Percentiles rank a stretch among this genome's conserved stretches.
Evolutionary conservation across 2,888 invertebrate genomes (phyloP).

Genomic region (Eueremaeus valkanovi): DNA sequence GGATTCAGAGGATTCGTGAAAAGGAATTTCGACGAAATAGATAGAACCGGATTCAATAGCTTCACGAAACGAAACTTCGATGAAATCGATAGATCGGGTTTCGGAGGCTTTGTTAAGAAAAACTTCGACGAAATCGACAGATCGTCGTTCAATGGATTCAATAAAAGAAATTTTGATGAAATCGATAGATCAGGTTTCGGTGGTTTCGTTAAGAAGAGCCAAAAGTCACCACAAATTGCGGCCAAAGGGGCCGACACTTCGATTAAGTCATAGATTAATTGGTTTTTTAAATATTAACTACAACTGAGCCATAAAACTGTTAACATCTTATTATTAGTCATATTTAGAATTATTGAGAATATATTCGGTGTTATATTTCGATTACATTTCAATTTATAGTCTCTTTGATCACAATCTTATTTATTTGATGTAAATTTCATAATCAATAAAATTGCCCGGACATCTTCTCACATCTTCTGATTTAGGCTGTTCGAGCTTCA

Average conservation of each 20-base stretch:
- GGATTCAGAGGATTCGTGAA: slow-evolving; percentile 56
- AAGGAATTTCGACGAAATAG: slow-evolving; percentile 46
- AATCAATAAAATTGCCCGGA: too few relatives aligned
- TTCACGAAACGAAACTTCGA: slow-evolving; percentile 37
- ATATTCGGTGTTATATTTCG: background rate
- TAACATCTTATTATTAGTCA: background rate
- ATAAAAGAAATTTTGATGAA: slow-evolving; percentile 40
- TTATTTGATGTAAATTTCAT: background rate
- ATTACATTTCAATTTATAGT: background rate
- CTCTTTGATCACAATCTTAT: background rate
- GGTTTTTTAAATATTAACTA: background rate
- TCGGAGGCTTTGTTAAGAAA: slow-evolving; percentile 34
- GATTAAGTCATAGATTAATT: slow-evolving; percentile 6
- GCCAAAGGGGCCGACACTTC: background rate
- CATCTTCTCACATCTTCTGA: too few relatives aligned
- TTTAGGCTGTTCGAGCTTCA: too few relatives aligned
- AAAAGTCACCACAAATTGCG: background rate
- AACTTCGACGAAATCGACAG: slow-evolving; percentile 40
- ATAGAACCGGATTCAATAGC: slow-evolving; percentile 31
- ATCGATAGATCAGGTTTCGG: slow-evolving; percentile 36
- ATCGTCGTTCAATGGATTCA: slow-evolving; percentile 34
- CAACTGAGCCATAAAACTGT: background rate
- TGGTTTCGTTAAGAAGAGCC: slow-evolving; percentile 21
- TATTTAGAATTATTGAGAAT: background rate
- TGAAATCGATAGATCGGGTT: slow-evolving; percentile 35